phyloP scores from a whole-genome alignment of 1,140 invertebrate species.

The Pararge aegeria region DNA sequence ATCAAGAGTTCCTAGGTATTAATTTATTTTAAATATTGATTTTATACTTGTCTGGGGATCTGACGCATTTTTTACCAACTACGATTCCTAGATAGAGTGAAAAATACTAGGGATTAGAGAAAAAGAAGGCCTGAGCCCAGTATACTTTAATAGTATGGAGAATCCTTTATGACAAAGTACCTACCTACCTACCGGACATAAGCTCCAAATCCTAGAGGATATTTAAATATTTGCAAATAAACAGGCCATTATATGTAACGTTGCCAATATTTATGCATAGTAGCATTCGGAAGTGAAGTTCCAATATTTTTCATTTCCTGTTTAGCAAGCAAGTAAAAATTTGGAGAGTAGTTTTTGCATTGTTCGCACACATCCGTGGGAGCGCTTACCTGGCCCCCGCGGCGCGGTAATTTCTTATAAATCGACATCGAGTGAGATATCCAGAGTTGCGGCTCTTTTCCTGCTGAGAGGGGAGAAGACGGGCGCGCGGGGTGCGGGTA shows the following conservation, averaged over 20 bases:
- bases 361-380: conserved; percentile 65
- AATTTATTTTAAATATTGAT: too few species aligned
- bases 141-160: too few species aligned
- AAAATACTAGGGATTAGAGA: too few species aligned
- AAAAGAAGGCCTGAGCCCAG: too few species aligned
- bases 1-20: too few species aligned
- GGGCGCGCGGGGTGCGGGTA: conserved; percentile 33
- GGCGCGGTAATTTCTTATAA: conserved; percentile 72
- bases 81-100: too few species aligned
- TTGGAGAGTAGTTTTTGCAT: conserved; percentile 69
- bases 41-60: too few species aligned
- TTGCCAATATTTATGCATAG: conserved; percentile 18
- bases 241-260: conserved; percentile 2
- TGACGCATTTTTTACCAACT: too few species aligned
- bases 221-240: conserved; percentile 5
- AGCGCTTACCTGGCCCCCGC: conserved; percentile 71
- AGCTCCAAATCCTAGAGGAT: neutral
- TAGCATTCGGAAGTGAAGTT: conserved; percentile 55
- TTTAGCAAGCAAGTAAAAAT: conserved; percentile 57
- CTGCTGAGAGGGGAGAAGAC: conserved; percentile 38
- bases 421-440: conserved; percentile 76
- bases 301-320: conserved; percentile 77
- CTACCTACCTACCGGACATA: too few species aligned
- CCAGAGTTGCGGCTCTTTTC: conserved; percentile 50
- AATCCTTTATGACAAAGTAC: too few species aligned